phyloP scores from a whole-genome alignment of 2,888 invertebrate genomes.

The Dichetophora obliterata region DNA sequence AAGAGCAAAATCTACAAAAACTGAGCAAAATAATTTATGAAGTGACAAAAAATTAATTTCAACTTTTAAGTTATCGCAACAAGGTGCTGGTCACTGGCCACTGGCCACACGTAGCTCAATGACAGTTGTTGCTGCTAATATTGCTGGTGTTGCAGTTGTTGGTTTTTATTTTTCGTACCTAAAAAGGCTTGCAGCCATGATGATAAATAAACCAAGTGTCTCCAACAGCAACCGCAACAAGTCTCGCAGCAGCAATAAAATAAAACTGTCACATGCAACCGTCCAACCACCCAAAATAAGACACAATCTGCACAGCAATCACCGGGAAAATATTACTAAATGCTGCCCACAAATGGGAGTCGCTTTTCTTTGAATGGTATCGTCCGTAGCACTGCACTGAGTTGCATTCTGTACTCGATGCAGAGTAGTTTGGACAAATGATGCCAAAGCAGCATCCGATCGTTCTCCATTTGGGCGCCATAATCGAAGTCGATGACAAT shows the following conservation, averaged over 20 bases:
- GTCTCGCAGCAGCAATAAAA: constrained; percentile 54
- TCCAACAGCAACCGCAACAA: not conserved
- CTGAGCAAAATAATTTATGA: constrained; percentile 59
- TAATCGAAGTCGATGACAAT: constrained; percentile 12
- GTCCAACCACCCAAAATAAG: constrained; percentile 52
- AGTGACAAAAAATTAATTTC: constrained; percentile 69
- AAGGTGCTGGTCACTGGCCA: constrained; percentile 18
- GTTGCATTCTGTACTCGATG: not conserved
- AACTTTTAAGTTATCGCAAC: constrained; percentile 63
- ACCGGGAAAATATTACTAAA: constrained; percentile 59
- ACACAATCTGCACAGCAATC: constrained; percentile 58
- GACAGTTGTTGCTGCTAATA: constrained; percentile 12
- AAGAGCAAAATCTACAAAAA: not conserved
- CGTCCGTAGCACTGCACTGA: not conserved
- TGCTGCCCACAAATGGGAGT: constrained; percentile 59
- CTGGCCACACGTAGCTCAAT: constrained; percentile 2
- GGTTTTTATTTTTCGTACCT: constrained; percentile 51
- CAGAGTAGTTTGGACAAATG: no score
- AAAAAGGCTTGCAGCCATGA: constrained; percentile 52
- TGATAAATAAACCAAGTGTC: constrained; percentile 1
- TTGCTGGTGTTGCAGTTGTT: not conserved
- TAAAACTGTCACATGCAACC: constrained; percentile 59
- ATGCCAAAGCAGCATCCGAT: not conserved
- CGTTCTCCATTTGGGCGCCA: not conserved
- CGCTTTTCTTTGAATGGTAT: constrained; percentile 25